Conservation (phyloP, 2,797 vertebrate species). For the Hydrocynus forskahlii region DNA sequence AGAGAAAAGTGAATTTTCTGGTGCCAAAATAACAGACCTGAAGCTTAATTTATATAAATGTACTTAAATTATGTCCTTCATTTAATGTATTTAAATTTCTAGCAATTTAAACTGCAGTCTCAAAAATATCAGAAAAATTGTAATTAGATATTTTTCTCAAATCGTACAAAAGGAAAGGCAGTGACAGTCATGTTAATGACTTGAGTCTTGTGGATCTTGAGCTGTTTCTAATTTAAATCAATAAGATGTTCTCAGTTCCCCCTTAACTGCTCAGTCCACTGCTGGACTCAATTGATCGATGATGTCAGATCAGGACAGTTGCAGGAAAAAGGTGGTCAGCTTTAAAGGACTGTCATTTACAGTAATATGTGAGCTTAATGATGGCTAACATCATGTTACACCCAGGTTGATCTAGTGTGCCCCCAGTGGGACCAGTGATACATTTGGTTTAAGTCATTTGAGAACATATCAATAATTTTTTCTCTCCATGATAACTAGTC, state of each 20-base stretch:
- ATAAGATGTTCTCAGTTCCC: background rate
- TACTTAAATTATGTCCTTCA: no score
- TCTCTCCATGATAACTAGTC: background rate
- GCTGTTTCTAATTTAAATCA: background rate
- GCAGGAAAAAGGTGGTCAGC: background rate
- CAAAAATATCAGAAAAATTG: no score
- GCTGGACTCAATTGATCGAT: background rate
- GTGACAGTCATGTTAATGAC: background rate
- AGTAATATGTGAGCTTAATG: background rate
- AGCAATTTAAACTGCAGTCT: no score
- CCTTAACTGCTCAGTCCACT: background rate
- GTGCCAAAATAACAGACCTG: no score
- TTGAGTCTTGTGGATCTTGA: background rate
- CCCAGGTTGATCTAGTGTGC: background rate
- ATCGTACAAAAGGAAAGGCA: no score
- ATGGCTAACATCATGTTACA: constrained; percentile 1
- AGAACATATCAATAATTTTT: constrained; percentile 10
- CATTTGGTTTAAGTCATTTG: constrained; percentile 1
- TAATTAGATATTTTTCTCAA: no score
- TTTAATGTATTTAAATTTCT: no score
- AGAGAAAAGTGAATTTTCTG: no score
- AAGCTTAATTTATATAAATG: no score
- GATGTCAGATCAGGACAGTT: background rate
- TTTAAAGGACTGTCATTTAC: background rate
- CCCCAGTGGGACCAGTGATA: background rate